A percentile compares a stretch with the other conserved stretches of the same genome.
Evolutionary conservation across 2,113 vertebrate genomes (phyloP).

Genomic region (Brienomyrus longianalis): DNA sequence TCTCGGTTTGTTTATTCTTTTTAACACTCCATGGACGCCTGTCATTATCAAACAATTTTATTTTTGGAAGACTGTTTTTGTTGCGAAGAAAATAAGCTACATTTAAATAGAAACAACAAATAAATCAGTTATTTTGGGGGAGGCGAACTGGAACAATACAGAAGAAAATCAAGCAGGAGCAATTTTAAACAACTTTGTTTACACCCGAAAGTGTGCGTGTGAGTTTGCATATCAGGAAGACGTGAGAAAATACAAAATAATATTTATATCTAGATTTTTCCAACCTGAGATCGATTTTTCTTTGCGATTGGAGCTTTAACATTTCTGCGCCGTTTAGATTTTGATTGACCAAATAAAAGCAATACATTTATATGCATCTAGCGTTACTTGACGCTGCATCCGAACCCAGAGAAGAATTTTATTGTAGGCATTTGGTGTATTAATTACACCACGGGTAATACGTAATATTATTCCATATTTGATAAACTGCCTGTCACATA

Average conservation of each 20-base stretch:
- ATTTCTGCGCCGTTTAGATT: not conserved
- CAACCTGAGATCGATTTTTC: not conserved
- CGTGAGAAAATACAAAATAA: not conserved
- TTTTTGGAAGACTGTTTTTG: slow-evolving; percentile 37
- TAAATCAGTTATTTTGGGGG: slow-evolving; percentile 15
- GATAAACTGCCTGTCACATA: not conserved
- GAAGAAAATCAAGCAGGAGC: slow-evolving; percentile 11
- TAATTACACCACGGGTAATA: not conserved
- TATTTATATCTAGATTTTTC: not conserved
- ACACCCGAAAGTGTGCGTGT: not conserved
- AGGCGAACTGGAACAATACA: slow-evolving; percentile 1
- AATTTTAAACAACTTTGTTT: slow-evolving; percentile 33
- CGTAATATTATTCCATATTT: not conserved
- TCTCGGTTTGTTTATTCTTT: slow-evolving; percentile 8
- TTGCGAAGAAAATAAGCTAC: slow-evolving; percentile 26
- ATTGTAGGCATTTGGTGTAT: not conserved
- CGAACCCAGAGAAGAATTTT: not conserved
- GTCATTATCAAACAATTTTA: slow-evolving; percentile 24
- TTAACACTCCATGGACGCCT: slow-evolving; percentile 39
- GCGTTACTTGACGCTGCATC: not conserved
- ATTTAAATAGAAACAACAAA: slow-evolving; percentile 26
- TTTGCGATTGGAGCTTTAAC: not conserved
- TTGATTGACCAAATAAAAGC: slow-evolving; percentile 3
- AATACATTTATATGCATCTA: not conserved
- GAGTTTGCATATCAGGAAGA: not conserved